Conservation (phyloP, 2,113 vertebrate genomes). For the Prolemur simus region DNA sequence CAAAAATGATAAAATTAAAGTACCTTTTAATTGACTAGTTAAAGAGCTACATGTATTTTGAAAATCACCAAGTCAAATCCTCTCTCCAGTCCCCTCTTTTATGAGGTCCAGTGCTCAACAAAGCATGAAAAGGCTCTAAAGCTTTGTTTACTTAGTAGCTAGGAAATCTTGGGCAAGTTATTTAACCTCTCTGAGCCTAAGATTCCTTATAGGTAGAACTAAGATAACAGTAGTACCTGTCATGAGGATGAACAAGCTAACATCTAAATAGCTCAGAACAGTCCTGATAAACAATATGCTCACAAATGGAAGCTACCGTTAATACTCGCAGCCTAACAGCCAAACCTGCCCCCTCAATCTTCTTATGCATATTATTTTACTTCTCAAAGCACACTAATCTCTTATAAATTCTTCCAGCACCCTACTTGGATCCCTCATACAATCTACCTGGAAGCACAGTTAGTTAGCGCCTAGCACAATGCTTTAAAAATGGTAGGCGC, state of each 20-base stretch:
- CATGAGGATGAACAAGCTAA: not conserved
- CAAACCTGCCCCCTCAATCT: not conserved
- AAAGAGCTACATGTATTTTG: not conserved
- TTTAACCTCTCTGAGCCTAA: slow-evolving; percentile 30
- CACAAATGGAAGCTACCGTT: not conserved
- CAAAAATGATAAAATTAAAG: not conserved
- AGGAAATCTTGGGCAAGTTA: slow-evolving; percentile 54
- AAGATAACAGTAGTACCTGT: not conserved
- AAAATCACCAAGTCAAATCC: not conserved
- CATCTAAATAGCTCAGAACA: not conserved
- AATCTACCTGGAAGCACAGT: not conserved
- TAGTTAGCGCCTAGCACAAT: not conserved
- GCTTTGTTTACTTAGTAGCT: not conserved
- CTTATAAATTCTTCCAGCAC: not conserved
- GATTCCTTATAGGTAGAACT: not conserved
- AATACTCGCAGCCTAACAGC: not conserved
- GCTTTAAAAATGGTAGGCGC: not conserved
- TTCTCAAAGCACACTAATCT: not conserved
- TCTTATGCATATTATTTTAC: not conserved
- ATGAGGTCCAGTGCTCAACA: not conserved
- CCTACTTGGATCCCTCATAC: not conserved
- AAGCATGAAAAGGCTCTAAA: not conserved
- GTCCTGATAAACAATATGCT: not conserved
- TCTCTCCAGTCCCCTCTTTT: not conserved
- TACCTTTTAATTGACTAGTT: not conserved